A percentile compares a stretch with the other conserved stretches of the same genome.
These are phyloP conservation scores for Siniperca chuatsi DNA, from an alignment of 2,113 vertebrate genomes.

Conservation along the genomic window DNA sequence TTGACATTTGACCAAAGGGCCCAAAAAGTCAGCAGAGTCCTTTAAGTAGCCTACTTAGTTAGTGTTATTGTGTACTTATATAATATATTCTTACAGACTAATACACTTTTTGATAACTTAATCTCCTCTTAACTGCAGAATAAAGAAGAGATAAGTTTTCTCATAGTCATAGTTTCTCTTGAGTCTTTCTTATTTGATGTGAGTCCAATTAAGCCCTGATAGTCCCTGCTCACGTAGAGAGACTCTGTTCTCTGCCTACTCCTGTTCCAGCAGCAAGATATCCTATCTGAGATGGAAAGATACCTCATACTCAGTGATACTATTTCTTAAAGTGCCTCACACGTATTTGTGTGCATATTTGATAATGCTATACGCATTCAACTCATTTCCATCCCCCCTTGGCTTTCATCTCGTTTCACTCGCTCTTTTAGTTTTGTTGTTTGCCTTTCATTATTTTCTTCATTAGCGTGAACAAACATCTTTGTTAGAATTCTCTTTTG, in stretches of 20 bases:
- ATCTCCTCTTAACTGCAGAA: constrained; percentile 32
- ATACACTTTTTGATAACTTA: background rate
- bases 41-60: background rate
- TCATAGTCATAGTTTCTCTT: constrained; percentile 30
- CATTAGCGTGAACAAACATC: constrained; percentile 84
- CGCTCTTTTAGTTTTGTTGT: constrained; percentile 78
- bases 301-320: constrained; percentile 38
- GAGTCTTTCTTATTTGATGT: constrained; percentile 48
- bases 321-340: constrained; percentile 50
- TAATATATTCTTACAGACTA: background rate
- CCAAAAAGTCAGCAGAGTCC: background rate
- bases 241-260: constrained; percentile 30
- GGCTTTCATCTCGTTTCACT: constrained; percentile 58
- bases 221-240: constrained; percentile 27
- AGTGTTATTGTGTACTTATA: background rate
- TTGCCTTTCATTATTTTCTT: constrained; percentile 86
- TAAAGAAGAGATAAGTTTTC: constrained; percentile 34
- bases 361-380: constrained; percentile 51
- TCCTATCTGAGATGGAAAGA: constrained; percentile 51
- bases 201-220: constrained; percentile 53
- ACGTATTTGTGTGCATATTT: constrained; percentile 56
- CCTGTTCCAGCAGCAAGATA: constrained; percentile 41
- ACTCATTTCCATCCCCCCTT: constrained; percentile 59
- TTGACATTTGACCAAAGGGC: background rate
- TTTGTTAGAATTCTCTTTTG: constrained; percentile 82